Percentiles rank a stretch among this genome's conserved stretches.
Conservation (phyloP, 2,113 vertebrate genomes). For the Amazona vittata region DNA sequence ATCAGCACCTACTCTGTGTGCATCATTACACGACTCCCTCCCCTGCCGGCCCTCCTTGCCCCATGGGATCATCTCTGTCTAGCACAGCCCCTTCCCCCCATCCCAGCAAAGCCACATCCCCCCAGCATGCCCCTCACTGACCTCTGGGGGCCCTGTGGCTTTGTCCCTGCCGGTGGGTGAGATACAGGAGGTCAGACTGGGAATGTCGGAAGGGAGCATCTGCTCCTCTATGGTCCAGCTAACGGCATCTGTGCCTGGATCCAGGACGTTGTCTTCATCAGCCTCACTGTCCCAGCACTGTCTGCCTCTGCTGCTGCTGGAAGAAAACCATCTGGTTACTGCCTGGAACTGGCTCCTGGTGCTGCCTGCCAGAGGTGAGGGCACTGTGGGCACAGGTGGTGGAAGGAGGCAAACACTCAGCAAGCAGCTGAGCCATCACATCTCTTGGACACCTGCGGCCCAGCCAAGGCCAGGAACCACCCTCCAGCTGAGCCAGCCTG, state of each 20-base stretch:
- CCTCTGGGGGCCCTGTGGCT: constrained; percentile 22
- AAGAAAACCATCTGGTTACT: constrained; percentile 77
- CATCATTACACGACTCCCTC: background rate
- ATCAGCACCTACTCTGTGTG: background rate
- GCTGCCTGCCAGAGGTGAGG: constrained; percentile 72
- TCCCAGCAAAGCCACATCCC: fast-evolving
- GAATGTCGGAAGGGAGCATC: constrained; percentile 54
- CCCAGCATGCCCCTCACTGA: background rate
- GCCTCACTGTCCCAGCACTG: constrained; percentile 65
- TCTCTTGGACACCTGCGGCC: background rate
- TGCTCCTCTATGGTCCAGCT: constrained; percentile 78
- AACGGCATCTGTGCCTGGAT: constrained; percentile 70
- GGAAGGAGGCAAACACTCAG: background rate
- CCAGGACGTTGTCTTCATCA: constrained; percentile 72
- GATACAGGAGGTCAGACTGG: constrained; percentile 79
- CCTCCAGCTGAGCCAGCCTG: background rate
- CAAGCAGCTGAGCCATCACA: background rate
- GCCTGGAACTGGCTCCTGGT: constrained; percentile 62
- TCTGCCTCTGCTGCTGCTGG: constrained; percentile 78
- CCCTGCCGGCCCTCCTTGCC: background rate
- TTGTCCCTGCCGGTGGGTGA: constrained; percentile 76
- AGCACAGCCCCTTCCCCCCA: background rate
- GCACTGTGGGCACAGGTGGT: fast-evolving
- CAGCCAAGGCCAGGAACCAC: fast-evolving
- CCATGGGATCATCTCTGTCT: background rate